Evolutionary conservation across 2,888 invertebrate species (phyloP).

Genomic region (Sphinx pinastri): DNA sequence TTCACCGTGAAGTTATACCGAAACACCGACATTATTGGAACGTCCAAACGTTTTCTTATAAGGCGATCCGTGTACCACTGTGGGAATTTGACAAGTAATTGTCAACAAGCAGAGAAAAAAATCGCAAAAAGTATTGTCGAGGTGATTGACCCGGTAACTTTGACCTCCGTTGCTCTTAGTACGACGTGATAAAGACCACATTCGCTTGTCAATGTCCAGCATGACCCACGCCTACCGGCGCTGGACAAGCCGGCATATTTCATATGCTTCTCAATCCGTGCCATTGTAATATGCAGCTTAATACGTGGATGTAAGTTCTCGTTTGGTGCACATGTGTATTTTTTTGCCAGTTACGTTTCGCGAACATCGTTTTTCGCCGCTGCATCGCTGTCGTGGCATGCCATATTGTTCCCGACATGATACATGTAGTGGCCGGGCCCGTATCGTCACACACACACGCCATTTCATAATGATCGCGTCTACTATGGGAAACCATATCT

Average conservation of each 20-base stretch:
- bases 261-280: constrained; percentile 60
- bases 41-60: constrained; percentile 39
- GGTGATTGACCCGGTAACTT: constrained; percentile 62
- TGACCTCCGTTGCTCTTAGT: constrained; percentile 53
- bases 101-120: constrained; percentile 60
- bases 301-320: constrained; percentile 53
- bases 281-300: constrained; percentile 56
- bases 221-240: constrained; percentile 79
- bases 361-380: constrained; percentile 68
- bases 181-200: constrained; percentile 54
- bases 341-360: constrained; percentile 50
- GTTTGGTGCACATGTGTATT: constrained; percentile 40
- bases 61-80: constrained; percentile 45
- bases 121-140: constrained; percentile 57
- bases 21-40: constrained; percentile 17
- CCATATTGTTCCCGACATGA: constrained; percentile 79
- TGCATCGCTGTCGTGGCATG: constrained; percentile 70
- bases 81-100: constrained; percentile 60
- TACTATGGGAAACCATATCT: constrained; percentile 55
- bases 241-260: constrained; percentile 78
- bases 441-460: constrained; percentile 65
- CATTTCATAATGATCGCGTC: constrained; percentile 66
- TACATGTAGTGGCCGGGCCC: constrained; percentile 78
- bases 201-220: constrained; percentile 51
- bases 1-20: constrained; percentile 24